Percentiles rank a stretch among this genome's conserved stretches.
These are phyloP conservation scores for Eufriesea mexicana DNA, from an alignment of 1,140 invertebrate species.

Conservation along the genomic window DNA sequence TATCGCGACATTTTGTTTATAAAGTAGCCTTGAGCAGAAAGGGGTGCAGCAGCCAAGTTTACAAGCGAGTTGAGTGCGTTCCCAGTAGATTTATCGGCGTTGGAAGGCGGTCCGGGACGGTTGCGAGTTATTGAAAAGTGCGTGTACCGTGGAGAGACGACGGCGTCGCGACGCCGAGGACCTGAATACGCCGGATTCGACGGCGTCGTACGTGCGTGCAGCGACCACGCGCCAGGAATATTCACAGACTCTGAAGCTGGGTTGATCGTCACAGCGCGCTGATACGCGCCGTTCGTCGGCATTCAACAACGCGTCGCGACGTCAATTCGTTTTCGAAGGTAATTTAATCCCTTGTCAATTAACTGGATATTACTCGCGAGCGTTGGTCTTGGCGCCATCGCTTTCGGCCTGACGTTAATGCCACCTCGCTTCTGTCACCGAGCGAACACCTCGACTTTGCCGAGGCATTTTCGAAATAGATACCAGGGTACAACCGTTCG, in stretches of 20 bases:
- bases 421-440: background rate
- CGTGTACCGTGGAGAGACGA: too few species aligned
- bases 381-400: constrained; percentile 13
- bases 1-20: too few species aligned
- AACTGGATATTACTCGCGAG: constrained; percentile 21
- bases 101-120: too few species aligned
- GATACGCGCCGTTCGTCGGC: background rate
- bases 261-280: background rate
- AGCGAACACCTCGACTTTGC: background rate
- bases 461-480: background rate
- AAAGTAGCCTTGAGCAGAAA: too few species aligned
- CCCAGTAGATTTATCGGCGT: too few species aligned
- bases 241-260: background rate
- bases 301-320: constrained; percentile 1
- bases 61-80: too few species aligned
- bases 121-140: background rate
- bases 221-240: background rate
- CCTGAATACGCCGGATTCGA: background rate
- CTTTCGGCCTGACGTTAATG: background rate
- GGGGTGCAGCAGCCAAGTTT: background rate
- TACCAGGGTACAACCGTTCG: too few species aligned
- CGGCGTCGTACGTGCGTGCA: background rate
- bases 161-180: background rate
- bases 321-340: constrained; percentile 30
- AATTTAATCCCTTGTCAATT: constrained; percentile 37